phyloP scores from a whole-genome alignment of 2,888 invertebrate genomes.

The Ernsta delagoae region DNA sequence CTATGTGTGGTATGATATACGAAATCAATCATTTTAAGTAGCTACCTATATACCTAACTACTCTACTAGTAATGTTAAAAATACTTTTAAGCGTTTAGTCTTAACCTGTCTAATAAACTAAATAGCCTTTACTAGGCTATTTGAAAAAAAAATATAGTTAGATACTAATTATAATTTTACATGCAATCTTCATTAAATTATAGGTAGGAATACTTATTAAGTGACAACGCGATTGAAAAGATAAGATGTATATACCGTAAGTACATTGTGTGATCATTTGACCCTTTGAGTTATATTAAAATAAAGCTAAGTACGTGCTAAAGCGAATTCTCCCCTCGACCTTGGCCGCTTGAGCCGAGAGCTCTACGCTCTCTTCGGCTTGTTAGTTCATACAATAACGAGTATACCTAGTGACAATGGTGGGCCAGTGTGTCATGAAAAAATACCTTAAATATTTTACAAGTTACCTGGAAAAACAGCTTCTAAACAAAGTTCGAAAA shows the following conservation, averaged over 20 bases:
- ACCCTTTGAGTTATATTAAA: conserved; percentile 23
- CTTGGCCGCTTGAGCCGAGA: conserved; percentile 29
- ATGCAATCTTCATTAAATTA: no score
- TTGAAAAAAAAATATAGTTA: no score
- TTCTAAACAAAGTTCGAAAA: neutral
- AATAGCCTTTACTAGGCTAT: no score
- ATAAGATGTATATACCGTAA: neutral
- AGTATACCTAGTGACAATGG: conserved; percentile 32
- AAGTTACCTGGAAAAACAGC: neutral
- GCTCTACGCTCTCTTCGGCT: conserved; percentile 20
- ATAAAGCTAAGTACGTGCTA: conserved; percentile 28
- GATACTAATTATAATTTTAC: no score
- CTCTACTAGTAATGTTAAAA: no score
- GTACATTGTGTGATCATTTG: conserved; percentile 6
- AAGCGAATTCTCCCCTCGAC: conserved; percentile 24
- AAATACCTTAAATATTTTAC: conserved; percentile 10
- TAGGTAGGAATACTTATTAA: no score
- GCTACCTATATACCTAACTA: no score
- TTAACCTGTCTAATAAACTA: no score
- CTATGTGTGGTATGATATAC: neutral
- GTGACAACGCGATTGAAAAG: neutral
- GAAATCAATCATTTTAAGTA: no score
- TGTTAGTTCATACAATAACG: conserved; percentile 32
- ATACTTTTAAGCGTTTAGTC: no score
- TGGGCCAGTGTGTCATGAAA: conserved; percentile 18